Base-by-base conservation (phyloP, 1,140 invertebrate species). In the Leptestheria dahalacensis region DNA sequence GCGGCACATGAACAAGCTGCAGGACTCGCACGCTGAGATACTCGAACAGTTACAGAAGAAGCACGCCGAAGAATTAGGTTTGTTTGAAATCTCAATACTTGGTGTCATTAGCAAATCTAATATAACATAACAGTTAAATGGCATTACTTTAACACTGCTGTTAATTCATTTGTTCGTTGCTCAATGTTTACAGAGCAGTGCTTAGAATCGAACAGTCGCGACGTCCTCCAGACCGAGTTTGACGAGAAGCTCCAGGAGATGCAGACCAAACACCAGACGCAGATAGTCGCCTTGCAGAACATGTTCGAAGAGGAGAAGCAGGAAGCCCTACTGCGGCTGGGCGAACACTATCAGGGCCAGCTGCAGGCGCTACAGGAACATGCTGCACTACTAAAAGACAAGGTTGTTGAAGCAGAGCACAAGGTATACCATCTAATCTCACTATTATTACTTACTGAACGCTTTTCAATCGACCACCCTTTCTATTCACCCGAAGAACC, bases 1-100 rank as follows among this genome's bases (percentile, higher is more conserved):
- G 65, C 66, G 78, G 61, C 72, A 78, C 62, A 70, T 80, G 60
- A 76, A 78, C 60, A 78, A 77, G 64, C 68, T 75, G n/a, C 76
- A 75, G 62, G 73, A 77, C 65, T 67, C 70, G 3, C 76, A 75
- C 65, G 73, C 77, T 55, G 75, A 79, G 25, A 70, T 75, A 66
- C 72, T 78, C 50, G 79, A 82, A 65, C 75, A 78, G 64, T 66
- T 82, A 61, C 68, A 73, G 21, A 68, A 75, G 25, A 66, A 77
- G 57, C 76, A 81, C 68, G 72, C 76, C 60, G 70, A 75, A 63
- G 75, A 82, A 70, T 66, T 83, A 65, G 75, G 80, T 82, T n/a
- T n/a, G n/a, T n/a, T n/a, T n/a, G n/a, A n/a, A n/a, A n/a, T n/a
- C n/a, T n/a, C n/a, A 68, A 68, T 68, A 26, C 29, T 12, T 52